Evolutionary conservation across 2,888 invertebrate genomes (phyloP), one percentile per base, ranked within the genome.

Genomic region (Unio delphinus): DNA sequence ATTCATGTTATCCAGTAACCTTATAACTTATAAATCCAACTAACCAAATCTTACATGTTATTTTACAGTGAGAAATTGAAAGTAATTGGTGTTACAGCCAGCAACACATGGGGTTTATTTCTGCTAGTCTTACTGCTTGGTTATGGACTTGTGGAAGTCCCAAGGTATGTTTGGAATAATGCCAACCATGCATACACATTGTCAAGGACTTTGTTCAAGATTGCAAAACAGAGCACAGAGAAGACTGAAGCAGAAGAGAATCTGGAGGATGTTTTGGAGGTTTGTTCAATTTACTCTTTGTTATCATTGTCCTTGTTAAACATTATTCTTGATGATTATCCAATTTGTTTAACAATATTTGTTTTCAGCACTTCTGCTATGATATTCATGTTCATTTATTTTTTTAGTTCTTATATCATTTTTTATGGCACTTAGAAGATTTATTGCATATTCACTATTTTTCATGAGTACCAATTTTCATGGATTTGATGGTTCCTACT

Each of bases 21-120:
- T 34, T 4, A 34, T 6, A 5, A 34, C 15, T 15, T 15, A 45
- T 15, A 11, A 45, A 3, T 45, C 15, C 45, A 45, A 11, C 15
- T 45, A 45, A 57, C 34, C n/a, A 63, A 20, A 6, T 54, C 23
- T n/a, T 59, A 45, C 56, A 23, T 26, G 61, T 54, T 59, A 8
- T 28, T 7, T 80, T 81, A 54, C 88, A 94, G 94, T 82, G 93
- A 93, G 70, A 96, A 98, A 90, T 92, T 99, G 56, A 99, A 98
- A 91, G 95, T 97, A 0, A 97, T 99, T 80, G 96, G 98, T 34
- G 97, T 99, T 5, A 97, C 98, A 23, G 99, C 99, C 4, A 98
- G 98, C 86, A 99, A 99, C 89, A 99, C 99, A 0, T 99, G 99
- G 99, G 99, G 99, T 70, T 91, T 99, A 67, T 97, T 99, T 89